phyloP scores from a whole-genome alignment of 64 coral and sea anemone species.

The Actinia equina region DNA sequence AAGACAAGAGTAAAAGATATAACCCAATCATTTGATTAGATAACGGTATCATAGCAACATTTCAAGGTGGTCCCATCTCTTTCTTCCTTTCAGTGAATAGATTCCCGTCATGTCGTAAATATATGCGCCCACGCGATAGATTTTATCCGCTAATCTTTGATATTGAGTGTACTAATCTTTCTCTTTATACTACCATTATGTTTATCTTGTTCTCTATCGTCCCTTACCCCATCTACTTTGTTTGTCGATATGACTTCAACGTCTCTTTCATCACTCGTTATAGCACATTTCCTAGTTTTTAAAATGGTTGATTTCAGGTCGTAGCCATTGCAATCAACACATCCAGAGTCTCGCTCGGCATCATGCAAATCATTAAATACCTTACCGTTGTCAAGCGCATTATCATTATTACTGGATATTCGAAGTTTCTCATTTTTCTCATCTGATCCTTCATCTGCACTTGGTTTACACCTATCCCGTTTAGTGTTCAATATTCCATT shows the following conservation, averaged over 20 bases:
- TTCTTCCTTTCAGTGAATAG: too few species aligned
- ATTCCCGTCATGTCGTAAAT: not conserved
- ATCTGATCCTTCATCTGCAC: not conserved
- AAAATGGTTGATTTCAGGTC: not conserved
- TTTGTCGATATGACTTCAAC: not conserved
- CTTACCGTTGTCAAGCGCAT: not conserved
- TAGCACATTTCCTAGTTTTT: not conserved
- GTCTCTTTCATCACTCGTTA: not conserved
- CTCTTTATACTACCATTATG: not conserved
- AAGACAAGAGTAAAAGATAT: too few species aligned
- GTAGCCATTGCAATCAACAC: not conserved
- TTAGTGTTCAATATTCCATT: not conserved
- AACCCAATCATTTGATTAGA: too few species aligned
- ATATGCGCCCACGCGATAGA: not conserved
- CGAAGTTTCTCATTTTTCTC: not conserved
- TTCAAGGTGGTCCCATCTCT: too few species aligned
- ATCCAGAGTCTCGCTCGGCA: constrained; percentile 9
- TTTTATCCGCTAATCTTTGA: not conserved
- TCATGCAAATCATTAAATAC: not conserved
- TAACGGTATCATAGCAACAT: too few species aligned
- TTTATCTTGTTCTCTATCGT: not conserved
- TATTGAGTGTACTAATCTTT: not conserved
- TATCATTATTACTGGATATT: not conserved
- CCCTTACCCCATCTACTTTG: not conserved
- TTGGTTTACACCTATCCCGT: not conserved